Evolutionary conservation across 2,888 invertebrate species (phyloP).

Genomic region (Patella pellucida): DNA sequence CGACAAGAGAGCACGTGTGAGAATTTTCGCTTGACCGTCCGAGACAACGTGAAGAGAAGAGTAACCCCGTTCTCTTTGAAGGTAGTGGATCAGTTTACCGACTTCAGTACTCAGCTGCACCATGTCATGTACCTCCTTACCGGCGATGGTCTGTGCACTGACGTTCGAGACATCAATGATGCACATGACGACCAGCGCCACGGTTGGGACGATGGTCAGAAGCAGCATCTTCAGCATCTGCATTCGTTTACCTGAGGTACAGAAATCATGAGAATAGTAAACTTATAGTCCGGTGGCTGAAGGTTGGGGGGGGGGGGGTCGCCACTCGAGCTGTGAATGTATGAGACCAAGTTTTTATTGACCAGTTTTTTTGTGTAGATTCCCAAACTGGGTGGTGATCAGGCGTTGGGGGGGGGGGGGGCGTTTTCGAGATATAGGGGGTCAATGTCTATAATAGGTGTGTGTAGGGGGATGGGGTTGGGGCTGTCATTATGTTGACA

Average conservation of each 20-base stretch:
- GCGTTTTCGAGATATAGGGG: too few relatives aligned
- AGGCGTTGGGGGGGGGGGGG: too few relatives aligned
- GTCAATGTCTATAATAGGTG: too few relatives aligned
- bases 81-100: conserved; percentile 39
- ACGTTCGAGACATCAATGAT: conserved; percentile 32
- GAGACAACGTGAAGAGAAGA: conserved; percentile 59
- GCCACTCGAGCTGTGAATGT: too few relatives aligned
- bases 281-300: too few relatives aligned
- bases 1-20: conserved; percentile 45
- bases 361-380: too few relatives aligned
- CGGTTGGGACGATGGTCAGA: conserved; percentile 38
- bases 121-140: conserved; percentile 26
- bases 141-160: conserved; percentile 22
- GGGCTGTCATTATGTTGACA: too few relatives aligned
- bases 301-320: too few relatives aligned
- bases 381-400: too few relatives aligned
- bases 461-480: too few relatives aligned
- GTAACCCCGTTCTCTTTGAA: conserved; percentile 61
- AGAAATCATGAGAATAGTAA: not conserved
- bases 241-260: conserved; percentile 42
- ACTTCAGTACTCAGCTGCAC: conserved; percentile 39
- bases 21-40: conserved; percentile 43
- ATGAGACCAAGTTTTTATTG: too few relatives aligned
- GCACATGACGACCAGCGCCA: conserved; percentile 34
- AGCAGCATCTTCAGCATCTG: conserved; percentile 48